These are phyloP conservation scores for Bubo scandiacus DNA, from an alignment of 2,113 vertebrate genomes.

Conservation along the genomic window DNA sequence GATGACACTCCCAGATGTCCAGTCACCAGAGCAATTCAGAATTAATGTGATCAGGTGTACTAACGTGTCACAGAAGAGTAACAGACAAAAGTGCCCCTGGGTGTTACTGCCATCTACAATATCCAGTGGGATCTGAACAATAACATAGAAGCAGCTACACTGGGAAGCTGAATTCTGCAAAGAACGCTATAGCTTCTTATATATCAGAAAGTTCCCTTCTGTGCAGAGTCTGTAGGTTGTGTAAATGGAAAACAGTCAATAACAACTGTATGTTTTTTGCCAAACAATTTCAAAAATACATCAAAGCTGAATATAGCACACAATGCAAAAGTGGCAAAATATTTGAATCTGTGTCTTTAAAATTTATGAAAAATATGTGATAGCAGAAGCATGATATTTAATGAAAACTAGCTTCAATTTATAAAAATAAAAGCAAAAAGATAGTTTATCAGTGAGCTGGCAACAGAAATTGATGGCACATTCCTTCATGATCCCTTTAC, in stretches of 20 bases:
- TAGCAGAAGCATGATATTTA: neutral
- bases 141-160: neutral
- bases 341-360: neutral
- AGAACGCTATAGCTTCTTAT: neutral
- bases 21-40: neutral
- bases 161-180: neutral
- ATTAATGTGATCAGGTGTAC: neutral
- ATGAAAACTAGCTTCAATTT: neutral
- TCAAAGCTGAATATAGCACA: neutral
- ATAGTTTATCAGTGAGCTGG: neutral
- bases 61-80: accelerated
- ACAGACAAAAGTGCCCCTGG: neutral
- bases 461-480: neutral
- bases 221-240: neutral
- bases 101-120: neutral
- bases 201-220: neutral
- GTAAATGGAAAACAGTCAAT: neutral
- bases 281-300: neutral
- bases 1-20: neutral
- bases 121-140: neutral
- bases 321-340: neutral
- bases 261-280: neutral
- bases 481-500: neutral
- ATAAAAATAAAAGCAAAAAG: neutral
- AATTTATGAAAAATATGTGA: neutral